phyloP scores from a whole-genome alignment of 2,797 vertebrate species.

The Channallabes apus region DNA sequence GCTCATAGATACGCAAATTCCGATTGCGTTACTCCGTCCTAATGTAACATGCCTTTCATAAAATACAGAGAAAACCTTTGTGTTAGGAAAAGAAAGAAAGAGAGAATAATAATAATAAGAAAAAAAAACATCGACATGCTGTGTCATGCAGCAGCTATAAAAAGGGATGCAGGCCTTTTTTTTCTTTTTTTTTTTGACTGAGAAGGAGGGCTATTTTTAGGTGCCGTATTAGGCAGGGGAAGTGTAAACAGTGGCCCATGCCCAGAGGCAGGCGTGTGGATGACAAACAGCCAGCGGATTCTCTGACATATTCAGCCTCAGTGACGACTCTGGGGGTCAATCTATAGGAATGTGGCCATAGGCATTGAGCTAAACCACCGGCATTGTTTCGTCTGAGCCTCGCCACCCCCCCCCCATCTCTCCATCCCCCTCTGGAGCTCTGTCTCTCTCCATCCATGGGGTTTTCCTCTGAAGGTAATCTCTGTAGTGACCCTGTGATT shows the following conservation, averaged over 20 bases:
- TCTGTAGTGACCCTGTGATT: slow-evolving; percentile 40
- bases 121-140: slow-evolving; percentile 58
- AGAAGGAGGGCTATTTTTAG: slow-evolving; percentile 75
- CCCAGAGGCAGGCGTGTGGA: slow-evolving; percentile 46
- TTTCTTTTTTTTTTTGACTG: slow-evolving; percentile 54
- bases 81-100: slow-evolving; percentile 29
- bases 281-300: slow-evolving; percentile 61
- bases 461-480: slow-evolving; percentile 63
- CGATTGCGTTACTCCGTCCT: slow-evolving; percentile 72
- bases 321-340: slow-evolving; percentile 51
- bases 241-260: slow-evolving; percentile 62
- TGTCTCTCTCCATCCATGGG: slow-evolving; percentile 51
- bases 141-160: slow-evolving; percentile 76
- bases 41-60: slow-evolving; percentile 78
- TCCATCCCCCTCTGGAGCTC: slow-evolving; percentile 22
- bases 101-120: not conserved
- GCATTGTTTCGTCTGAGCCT: slow-evolving; percentile 26
- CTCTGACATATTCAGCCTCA: slow-evolving; percentile 60
- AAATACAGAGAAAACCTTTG: slow-evolving; percentile 65
- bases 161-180: slow-evolving; percentile 67
- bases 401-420: slow-evolving; percentile 16
- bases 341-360: slow-evolving; percentile 36
- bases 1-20: slow-evolving; percentile 77
- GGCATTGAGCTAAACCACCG: slow-evolving; percentile 56
- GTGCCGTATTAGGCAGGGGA: slow-evolving; percentile 55